Base-by-base conservation (phyloP, 2,113 vertebrate genomes). In the Agapornis roseicollis region DNA sequence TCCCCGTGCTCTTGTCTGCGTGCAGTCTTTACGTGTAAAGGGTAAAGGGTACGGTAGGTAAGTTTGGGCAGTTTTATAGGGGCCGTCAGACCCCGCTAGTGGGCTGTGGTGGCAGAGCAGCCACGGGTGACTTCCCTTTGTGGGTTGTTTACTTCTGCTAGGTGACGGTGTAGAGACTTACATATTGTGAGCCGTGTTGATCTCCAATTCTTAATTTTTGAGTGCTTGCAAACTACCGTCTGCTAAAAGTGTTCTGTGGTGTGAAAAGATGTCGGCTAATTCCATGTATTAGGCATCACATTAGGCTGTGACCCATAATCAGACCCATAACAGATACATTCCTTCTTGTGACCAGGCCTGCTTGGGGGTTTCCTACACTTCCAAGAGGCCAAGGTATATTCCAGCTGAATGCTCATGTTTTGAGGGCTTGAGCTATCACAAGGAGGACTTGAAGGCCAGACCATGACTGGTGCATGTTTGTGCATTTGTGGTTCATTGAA, bases 331-430 rank as follows among this genome's bases (percentile, higher is more conserved):
- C 39, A 25, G 55, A 14, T 19, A 8, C 1, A 1, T n/a, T 41
- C 18, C 7, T 23, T 28, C 20, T 66, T 2, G 10, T 27, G 46
- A 25, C 33, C 24, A 49, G n/a, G 16, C 52, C 50, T 52, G 25
- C 31, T 14, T 9, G 9, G 35, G n/a, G 22, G 1, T 65, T 53
- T 50, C 7, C 33, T 13, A 4, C 3, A 4, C 39, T 71, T 63
- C 37, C 42, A 42, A 24, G 4, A 6, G 6, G 14, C 47, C 29
- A 12, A 5, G 0, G 6, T 17, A 2, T 24, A 27, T 16, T 47
- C 17, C 28, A 11, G 19, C 17, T 3, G 9, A 56, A 11, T 2
- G 0, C n/a, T 50, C 18, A 1, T 1, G 4, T 42, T 31, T 15
- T 68, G 15, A 61, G 31, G 39, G 14, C 58, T 71, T 66, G 29